A percentile compares a stretch with the other conserved stretches of the same genome.
These are phyloP conservation scores for Cyanistes caeruleus DNA, from an alignment of 2,113 vertebrate genomes.

Conservation along the genomic window DNA sequence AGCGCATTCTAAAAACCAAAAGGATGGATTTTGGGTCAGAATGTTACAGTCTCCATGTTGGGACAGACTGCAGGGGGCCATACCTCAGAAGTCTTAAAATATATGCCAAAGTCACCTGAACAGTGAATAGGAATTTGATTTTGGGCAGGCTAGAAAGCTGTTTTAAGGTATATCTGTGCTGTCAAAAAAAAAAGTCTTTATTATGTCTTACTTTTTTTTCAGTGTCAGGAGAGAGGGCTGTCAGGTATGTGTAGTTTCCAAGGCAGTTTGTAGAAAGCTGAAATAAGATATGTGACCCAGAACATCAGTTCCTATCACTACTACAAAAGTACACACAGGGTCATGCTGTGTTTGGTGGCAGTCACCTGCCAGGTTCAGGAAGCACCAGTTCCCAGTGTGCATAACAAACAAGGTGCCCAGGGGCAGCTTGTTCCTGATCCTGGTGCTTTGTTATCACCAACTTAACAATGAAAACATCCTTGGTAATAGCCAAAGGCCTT, in stretches of 20 bases:
- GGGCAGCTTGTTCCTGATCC: background rate
- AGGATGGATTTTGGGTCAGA: background rate
- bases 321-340: background rate
- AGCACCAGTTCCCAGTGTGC: background rate
- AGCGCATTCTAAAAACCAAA: rapidly evolving
- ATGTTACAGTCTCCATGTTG: background rate
- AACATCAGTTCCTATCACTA: background rate
- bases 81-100: background rate
- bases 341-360: background rate
- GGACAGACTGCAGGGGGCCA: background rate
- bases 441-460: background rate
- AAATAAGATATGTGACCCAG: background rate
- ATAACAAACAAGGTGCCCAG: background rate
- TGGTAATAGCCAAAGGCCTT: background rate
- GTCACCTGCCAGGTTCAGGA: background rate
- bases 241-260: background rate
- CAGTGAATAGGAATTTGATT: background rate
- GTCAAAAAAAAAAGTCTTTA: background rate
- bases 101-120: background rate
- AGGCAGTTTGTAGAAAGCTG: background rate
- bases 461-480: background rate
- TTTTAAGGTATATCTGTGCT: background rate
- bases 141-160: background rate
- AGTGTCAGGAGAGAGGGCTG: background rate
- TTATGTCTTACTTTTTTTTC: background rate